Percentiles rank a stretch among this genome's conserved stretches.
Evolutionary conservation across 2,888 invertebrate species (phyloP).

Genomic region (Tortricodes alternella): DNA sequence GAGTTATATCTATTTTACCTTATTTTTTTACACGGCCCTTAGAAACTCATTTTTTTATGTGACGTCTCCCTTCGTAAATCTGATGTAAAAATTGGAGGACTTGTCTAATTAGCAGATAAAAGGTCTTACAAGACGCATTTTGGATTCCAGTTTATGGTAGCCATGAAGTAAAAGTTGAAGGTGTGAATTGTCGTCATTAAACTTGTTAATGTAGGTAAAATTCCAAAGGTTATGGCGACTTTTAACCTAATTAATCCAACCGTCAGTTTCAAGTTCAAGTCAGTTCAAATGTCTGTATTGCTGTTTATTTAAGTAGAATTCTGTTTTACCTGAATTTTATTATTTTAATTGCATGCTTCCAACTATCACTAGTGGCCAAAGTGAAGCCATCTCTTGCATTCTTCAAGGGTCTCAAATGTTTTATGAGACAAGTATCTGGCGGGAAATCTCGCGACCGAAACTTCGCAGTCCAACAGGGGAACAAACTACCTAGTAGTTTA

Average conservation of each 20-base stretch:
- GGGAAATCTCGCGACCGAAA: too few species aligned
- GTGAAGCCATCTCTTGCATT: too few species aligned
- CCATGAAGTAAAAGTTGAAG: conserved; percentile 18
- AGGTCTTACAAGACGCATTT: conserved; percentile 18
- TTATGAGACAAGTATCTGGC: too few species aligned
- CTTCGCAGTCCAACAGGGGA: too few species aligned
- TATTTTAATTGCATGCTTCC: too few species aligned
- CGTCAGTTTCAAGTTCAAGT: not conserved
- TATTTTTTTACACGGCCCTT: too few species aligned
- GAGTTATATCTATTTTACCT: too few species aligned
- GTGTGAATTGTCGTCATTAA: conserved; percentile 31
- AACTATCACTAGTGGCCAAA: too few species aligned
- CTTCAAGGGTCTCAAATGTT: too few species aligned
- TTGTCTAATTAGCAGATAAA: conserved; percentile 23
- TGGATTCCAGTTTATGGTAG: conserved; percentile 14
- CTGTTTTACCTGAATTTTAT: too few species aligned
- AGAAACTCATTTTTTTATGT: too few species aligned
- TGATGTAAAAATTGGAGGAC: conserved; percentile 21
- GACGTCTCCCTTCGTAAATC: conserved; percentile 11
- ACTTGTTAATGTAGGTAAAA: conserved; percentile 15
- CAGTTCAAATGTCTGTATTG: not conserved
- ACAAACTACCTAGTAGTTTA: too few species aligned
- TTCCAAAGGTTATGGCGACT: conserved; percentile 11
- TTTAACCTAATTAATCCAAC: conserved; percentile 6
- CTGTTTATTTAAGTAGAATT: not conserved